Evolutionary conservation across 2,888 invertebrate species (phyloP), one percentile per base, ranked within the genome.

Genomic region (Dicyrtoma fusca): DNA sequence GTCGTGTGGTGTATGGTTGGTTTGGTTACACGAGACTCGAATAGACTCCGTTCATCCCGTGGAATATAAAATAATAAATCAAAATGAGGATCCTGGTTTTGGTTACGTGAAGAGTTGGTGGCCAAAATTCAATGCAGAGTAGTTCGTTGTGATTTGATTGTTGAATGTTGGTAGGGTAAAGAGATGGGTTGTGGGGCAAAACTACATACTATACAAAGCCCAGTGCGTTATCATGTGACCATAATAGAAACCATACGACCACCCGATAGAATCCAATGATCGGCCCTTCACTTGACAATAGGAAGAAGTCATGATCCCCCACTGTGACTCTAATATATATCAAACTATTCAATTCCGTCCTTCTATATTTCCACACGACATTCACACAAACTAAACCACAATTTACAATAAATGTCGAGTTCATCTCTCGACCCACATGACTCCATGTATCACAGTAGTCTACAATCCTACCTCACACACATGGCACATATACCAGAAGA

Each of bases 281-380:
- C 62, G 61, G 51, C 49, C 62, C 53, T 63, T 47, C 55, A 53
- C 45, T 51, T 44, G 34, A 57, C 72, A 72, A 72, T 66, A 59
- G 72, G 72, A 72, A 63, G 66, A 72, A 65, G 65, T 66, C 49
- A 14, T 47, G 59, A 14, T 25, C 44, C 59, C 69, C 57, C 53
- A 62, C 72, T 62, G 72, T 61, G 66, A 51, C 59, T 63, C 72
- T 72, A 65, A 61, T 68, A 62, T 51, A 68, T 68, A 68, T 72
- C 65, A 72, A 66, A 66, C 65, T 45, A 59, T 49, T 69, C 64
- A 64, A 49, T 49, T 64, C 49, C n/a, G 17, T 64, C 64, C 49
- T 47, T 49, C 64, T 64, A 49, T 49, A 64, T 64, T 21, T 64
- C 64, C 51, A 64, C 64, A 64, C 64, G 25, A 17, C 25, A 61